Evolutionary conservation across 2,113 vertebrate genomes (phyloP), one percentile per base, ranked within the genome.

Genomic region (Balaenoptera acutorostrata): DNA sequence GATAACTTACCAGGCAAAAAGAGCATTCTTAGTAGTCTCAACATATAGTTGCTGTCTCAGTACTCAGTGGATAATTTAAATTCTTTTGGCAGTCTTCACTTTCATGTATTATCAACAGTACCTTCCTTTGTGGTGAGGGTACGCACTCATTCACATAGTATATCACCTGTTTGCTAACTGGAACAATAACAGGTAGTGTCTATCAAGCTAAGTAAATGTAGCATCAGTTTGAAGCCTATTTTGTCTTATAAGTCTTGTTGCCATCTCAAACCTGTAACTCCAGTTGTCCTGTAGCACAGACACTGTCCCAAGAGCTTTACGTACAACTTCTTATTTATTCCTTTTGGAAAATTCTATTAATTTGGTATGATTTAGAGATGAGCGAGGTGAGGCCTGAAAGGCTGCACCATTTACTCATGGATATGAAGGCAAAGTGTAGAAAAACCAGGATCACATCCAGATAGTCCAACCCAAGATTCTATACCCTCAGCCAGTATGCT

Each of bases 291-390:
- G 2, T 0, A 81, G n/a, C 0, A 80, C 14, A 77, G 57, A 80
- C 14, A 90, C 55, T 92, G 6, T 71, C 14, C n/a, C 13, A 36
- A 20, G n/a, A 95, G 57, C 39, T 87, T 94, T 75, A 57, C n/a
- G 15, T 91, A 49, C 8, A 88, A 27, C 21, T n/a, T 71, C 55
- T 61, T 61, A 3, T 68, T 88, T 71, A 68, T 83, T 95, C 31
- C 14, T 88, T 88, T 59, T n/a, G 3, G 57, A 96, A 29, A 90
- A 84, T n/a, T 90, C 69, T 94, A n/a, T 91, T 91, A 84, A 75
- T 59, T 81, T 39, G 25, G 44, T 80, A 74, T 81, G 44, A 92
- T 80, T 92, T 81, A 66, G 86, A 89, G 52, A 77, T 57, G 27
- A 75, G 20, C 36, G 96, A 94, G n/a, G 11, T 90, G 57, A 95